Base-by-base conservation (phyloP, 2,113 vertebrate species). In the Taurulus bubalis region DNA sequence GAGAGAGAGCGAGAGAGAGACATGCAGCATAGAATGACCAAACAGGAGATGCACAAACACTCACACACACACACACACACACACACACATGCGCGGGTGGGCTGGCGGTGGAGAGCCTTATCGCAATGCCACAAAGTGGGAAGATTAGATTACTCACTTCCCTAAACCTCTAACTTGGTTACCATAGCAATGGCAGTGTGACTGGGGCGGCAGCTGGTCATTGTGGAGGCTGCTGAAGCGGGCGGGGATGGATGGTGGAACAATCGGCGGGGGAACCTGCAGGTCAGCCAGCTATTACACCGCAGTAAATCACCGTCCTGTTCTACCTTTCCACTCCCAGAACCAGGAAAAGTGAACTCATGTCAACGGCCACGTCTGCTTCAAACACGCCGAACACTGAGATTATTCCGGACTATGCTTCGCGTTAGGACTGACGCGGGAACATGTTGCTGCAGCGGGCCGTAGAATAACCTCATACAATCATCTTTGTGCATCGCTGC, bases 141-240 rank as follows among this genome's bases (percentile, higher is more conserved):
- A 91, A 91, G 92, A 95, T 94, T 93, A 93, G 92, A 95, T 95
- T 92, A 94, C 88, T 91, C 88, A 87, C 87, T 92, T 92, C 86
- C 88, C 91, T 91, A 91, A 93, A 92, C 91, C 93, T 92, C 91
- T 91, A 93, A 93, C 90, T 92, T 93, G 90, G 92, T 95, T 94
- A 90, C 94, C 94, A 95, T 95, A 88, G 94, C 75, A 90, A 94
- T 91, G 84, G 84, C 87, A 30, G 77, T 60, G 85, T 55, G 84
- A 90, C 89, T 66, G 82, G 76, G 80, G 82, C 83, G 85, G 88
- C 82, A 38, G 85, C 83, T 80, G 75, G 40, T 82, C 73, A 67
- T 60, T 42, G 77, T 85, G 77, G 77, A 84, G 80, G 86, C 86
- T 84, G 79, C 55, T 76, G 82, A 36, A 72, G 80, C 60, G 24